These are phyloP conservation scores for Sitobion miscanthi DNA, from an alignment of 1,140 invertebrate genomes.

Conservation along the genomic window DNA sequence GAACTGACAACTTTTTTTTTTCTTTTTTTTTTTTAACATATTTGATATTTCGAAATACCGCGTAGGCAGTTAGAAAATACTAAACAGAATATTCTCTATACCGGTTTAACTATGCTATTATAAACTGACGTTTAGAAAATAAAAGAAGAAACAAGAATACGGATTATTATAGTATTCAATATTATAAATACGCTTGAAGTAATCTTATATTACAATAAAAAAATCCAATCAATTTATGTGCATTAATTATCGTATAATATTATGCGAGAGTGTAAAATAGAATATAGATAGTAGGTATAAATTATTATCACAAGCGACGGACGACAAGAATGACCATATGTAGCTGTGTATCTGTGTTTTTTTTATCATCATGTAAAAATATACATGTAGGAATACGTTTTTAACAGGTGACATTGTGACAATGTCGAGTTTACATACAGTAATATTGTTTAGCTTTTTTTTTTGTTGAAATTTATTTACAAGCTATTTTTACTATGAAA, in stretches of 20 bases:
- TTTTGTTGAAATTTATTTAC: not conserved
- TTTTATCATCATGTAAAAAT: not conserved
- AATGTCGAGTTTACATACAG: not conserved
- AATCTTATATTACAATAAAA: not conserved
- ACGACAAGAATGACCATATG: not conserved
- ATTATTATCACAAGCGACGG: not conserved
- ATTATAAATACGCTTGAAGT: not conserved
- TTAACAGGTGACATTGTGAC: not conserved
- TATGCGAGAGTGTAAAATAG: not conserved
- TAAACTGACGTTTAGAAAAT: not conserved
- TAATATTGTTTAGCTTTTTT: not conserved
- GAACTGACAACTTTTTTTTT: not conserved
- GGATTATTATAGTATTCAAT: not conserved
- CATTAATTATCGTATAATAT: not conserved
- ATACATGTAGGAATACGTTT: not conserved
- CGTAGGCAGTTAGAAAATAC: not conserved
- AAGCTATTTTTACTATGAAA: not conserved
- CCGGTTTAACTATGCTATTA: constrained; percentile 8
- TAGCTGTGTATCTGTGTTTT: not conserved
- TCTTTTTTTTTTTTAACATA: not conserved
- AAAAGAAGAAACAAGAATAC: not conserved
- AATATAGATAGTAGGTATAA: not conserved
- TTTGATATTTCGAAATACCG: not conserved
- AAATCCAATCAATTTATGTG: not conserved
- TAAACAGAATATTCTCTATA: not conserved